phyloP scores from a whole-genome alignment of 2,888 invertebrate genomes.

The Xestia c-nigrum region DNA sequence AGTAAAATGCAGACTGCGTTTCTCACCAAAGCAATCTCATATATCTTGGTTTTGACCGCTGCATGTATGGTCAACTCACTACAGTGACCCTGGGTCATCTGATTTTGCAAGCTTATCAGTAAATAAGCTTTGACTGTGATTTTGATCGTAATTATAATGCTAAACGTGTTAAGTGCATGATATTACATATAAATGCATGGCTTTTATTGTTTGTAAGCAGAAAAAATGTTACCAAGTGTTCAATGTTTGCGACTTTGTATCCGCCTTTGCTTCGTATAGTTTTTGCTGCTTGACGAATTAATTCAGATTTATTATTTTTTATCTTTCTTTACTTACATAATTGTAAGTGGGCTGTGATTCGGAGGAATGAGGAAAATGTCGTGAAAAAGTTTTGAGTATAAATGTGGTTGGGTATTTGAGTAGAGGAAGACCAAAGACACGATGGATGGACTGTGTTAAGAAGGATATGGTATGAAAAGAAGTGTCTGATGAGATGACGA shows the following conservation, averaged over 20 bases:
- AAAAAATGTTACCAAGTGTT: not conserved
- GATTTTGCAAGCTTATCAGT: slow-evolving; percentile 72
- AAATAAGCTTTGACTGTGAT: slow-evolving; percentile 64
- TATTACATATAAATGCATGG: not conserved
- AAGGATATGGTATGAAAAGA: too few relatives aligned
- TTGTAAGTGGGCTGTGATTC: too few relatives aligned
- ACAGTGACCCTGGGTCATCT: slow-evolving; percentile 69
- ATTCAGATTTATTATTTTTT: not conserved
- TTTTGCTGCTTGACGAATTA: not conserved
- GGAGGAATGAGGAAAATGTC: too few relatives aligned
- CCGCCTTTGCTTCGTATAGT: not conserved
- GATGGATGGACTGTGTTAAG: too few relatives aligned
- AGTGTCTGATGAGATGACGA: too few relatives aligned
- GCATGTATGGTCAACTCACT: slow-evolving; percentile 72
- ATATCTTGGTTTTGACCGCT: slow-evolving; percentile 67
- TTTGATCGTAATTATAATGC: not conserved
- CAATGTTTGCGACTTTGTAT: not conserved
- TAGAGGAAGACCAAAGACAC: too few relatives aligned
- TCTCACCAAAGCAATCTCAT: slow-evolving; percentile 50
- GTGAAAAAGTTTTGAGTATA: too few relatives aligned
- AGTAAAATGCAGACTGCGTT: slow-evolving; percentile 69
- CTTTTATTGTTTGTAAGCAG: not conserved
- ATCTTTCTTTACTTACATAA: not conserved
- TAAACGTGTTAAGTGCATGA: slow-evolving; percentile 10
- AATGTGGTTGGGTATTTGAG: too few relatives aligned